A percentile compares a stretch with the other conserved stretches of the same genome.
Conservation (phyloP, 2,888 invertebrate genomes). For the Volucella inflata region DNA sequence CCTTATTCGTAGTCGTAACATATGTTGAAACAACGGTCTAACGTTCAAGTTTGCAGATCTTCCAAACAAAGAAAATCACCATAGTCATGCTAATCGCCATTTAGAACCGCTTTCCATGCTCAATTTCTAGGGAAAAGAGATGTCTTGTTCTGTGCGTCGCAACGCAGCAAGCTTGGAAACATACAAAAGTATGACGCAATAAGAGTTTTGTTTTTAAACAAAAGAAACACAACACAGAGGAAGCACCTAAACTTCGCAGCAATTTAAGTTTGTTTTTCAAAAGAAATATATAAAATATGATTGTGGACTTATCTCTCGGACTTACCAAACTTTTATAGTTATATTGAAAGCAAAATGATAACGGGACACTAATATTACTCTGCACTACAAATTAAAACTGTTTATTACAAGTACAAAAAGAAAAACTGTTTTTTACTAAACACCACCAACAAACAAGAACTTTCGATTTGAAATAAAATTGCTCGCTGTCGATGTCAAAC, state of each 20-base stretch:
- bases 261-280: neutral
- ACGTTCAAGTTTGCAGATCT: too few relatives aligned
- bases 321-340: constrained; percentile 32
- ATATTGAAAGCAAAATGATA: neutral
- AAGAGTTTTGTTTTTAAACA: constrained; percentile 46
- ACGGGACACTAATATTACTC: constrained; percentile 14
- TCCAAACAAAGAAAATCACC: constrained; percentile 5
- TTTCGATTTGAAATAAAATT: constrained; percentile 40
- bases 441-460: constrained; percentile 24
- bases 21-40: too few relatives aligned
- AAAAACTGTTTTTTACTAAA: neutral
- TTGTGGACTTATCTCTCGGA: constrained; percentile 12
- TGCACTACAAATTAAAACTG: neutral
- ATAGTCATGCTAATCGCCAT: neutral
- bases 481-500: neutral
- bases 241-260: neutral
- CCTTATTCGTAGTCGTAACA: too few relatives aligned
- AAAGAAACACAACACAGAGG: constrained; percentile 28
- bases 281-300: neutral
- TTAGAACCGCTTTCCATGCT: too few relatives aligned
- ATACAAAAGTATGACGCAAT: constrained; percentile 54
- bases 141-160: neutral
- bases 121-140: constrained; percentile 6
- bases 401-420: neutral
- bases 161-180: neutral